These are phyloP conservation scores for Todiramphus chloris DNA, from an alignment of 2,113 vertebrate species.

Conservation along the genomic window DNA sequence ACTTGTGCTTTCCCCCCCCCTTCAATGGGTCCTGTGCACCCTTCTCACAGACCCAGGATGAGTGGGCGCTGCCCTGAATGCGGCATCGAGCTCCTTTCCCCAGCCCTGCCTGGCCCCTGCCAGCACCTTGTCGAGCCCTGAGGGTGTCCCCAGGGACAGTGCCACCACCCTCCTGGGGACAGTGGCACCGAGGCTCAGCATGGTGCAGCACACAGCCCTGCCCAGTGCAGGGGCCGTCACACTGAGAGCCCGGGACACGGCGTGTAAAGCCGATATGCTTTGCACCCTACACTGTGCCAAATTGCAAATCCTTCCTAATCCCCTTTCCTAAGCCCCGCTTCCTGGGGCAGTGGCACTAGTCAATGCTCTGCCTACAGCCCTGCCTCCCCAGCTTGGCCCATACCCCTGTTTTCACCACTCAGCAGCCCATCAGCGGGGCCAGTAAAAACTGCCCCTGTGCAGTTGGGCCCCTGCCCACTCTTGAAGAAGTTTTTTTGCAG, in stretches of 20 bases:
- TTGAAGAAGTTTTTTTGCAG: background rate
- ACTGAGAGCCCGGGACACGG: accelerated
- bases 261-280: accelerated
- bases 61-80: background rate
- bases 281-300: background rate
- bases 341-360: background rate
- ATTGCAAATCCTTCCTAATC: background rate
- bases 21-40: background rate
- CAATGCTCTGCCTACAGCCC: background rate
- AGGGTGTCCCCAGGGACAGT: background rate
- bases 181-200: accelerated
- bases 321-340: accelerated
- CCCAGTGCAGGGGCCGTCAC: background rate
- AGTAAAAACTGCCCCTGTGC: background rate
- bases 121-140: accelerated
- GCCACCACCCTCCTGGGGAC: background rate
- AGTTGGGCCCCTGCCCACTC: background rate
- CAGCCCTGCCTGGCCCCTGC: background rate
- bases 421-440: background rate
- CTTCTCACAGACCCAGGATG: background rate
- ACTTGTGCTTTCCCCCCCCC: background rate
- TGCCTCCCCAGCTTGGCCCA: background rate
- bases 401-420: background rate
- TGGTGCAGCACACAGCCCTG: background rate
- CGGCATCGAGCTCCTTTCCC: background rate